Conservation (phyloP, 2,888 invertebrate genomes). For the Cantharis nigra region DNA sequence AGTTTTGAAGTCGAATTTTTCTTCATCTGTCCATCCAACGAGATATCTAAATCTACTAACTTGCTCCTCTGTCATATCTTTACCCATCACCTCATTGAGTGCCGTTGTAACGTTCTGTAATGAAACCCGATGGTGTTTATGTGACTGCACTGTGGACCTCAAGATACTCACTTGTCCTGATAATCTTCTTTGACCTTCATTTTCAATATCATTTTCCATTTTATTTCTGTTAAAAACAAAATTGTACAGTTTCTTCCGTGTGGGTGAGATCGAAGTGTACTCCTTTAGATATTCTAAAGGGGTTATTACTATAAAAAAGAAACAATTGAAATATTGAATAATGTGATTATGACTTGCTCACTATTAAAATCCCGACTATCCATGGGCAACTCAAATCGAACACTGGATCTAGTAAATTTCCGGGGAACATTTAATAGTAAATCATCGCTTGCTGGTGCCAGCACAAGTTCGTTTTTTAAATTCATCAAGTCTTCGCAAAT, state of each 20-base stretch:
- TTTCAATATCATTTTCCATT: constrained; percentile 44
- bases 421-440: constrained; percentile 71
- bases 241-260: constrained; percentile 62
- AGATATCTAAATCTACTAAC: constrained; percentile 55
- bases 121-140: background rate
- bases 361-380: constrained; percentile 62
- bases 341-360: constrained; percentile 35
- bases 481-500: constrained; percentile 59
- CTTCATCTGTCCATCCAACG: constrained; percentile 61
- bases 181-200: constrained; percentile 50
- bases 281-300: constrained; percentile 74
- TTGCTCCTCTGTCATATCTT: constrained; percentile 60
- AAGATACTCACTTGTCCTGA: constrained; percentile 55
- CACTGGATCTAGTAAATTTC: constrained; percentile 74
- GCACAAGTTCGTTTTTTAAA: constrained; percentile 58
- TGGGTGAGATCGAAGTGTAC: constrained; percentile 67
- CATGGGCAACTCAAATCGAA: constrained; percentile 76
- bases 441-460: constrained; percentile 60
- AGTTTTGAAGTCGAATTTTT: constrained; percentile 68
- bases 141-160: background rate
- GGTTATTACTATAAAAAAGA: constrained; percentile 61
- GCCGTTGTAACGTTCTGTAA: constrained; percentile 62
- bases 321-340: background rate
- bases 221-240: constrained; percentile 59
- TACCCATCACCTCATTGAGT: constrained; percentile 68